Conservation (phyloP, 2,797 vertebrate genomes). For the Somateria mollissima region DNA sequence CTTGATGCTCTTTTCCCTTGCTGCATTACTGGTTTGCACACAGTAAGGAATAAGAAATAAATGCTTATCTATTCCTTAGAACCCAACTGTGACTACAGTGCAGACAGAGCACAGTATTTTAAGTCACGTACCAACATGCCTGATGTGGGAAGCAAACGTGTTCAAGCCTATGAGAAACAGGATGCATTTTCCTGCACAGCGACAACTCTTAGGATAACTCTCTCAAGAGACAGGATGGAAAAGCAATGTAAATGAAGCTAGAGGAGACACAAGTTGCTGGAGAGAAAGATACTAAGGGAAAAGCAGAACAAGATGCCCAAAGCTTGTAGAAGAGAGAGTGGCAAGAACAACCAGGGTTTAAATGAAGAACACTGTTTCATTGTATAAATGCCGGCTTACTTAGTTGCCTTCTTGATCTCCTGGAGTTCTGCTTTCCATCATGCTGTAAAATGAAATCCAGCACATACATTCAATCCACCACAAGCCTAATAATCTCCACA, state of each 20-base stretch:
- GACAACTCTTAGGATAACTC: background rate
- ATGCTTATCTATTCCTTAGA: background rate
- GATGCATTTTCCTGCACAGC: background rate
- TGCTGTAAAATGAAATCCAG: background rate
- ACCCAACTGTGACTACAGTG: background rate
- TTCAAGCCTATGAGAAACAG: background rate
- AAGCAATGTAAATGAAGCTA: background rate
- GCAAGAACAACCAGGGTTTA: background rate
- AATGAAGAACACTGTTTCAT: background rate
- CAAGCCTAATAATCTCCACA: background rate
- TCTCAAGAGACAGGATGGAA: background rate
- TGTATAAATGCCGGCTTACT: background rate
- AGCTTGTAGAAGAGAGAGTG: background rate
- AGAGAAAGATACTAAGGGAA: background rate
- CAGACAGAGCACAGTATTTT: background rate
- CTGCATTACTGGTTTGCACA: background rate
- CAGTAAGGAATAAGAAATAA: background rate
- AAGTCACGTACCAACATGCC: accelerated
- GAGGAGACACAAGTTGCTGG: background rate
- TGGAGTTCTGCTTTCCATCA: background rate
- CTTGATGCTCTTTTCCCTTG: background rate
- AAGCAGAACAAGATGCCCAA: background rate
- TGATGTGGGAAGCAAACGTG: background rate
- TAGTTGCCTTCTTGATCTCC: background rate
- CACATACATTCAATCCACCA: background rate